These are phyloP conservation scores for Pterophyllum scalare DNA, from an alignment of 2,113 vertebrate species.

Conservation along the genomic window DNA sequence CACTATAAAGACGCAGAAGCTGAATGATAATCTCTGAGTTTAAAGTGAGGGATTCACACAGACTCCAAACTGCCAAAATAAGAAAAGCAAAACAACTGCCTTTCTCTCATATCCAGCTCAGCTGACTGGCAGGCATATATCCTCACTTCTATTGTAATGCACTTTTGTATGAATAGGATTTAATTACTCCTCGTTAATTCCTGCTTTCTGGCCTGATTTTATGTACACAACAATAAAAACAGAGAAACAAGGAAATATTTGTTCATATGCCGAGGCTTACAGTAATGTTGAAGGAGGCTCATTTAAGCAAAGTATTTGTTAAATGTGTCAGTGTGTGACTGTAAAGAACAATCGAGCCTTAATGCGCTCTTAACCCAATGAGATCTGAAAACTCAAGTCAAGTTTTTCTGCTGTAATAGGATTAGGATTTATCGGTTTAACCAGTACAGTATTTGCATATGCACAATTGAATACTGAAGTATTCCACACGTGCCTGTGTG, in stretches of 20 bases:
- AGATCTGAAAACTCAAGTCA: slow-evolving; percentile 69
- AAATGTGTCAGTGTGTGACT: slow-evolving; percentile 73
- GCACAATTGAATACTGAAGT: slow-evolving; percentile 11
- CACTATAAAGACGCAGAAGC: slow-evolving; percentile 20
- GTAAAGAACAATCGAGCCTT: slow-evolving; percentile 46
- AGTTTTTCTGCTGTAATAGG: slow-evolving; percentile 66
- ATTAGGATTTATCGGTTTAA: slow-evolving; percentile 72
- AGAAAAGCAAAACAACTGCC: slow-evolving; percentile 4
- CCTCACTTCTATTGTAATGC: neutral
- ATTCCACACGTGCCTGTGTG: slow-evolving; percentile 29
- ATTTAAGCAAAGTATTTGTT: slow-evolving; percentile 17
- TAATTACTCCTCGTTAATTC: slow-evolving; percentile 23
- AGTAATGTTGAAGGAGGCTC: neutral
- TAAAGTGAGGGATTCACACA: slow-evolving; percentile 6
- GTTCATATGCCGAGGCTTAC: slow-evolving; percentile 21
- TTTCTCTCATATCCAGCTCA: slow-evolving; percentile 19
- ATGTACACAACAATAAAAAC: slow-evolving; percentile 46
- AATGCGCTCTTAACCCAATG: slow-evolving; percentile 67
- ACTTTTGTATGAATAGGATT: slow-evolving; percentile 39
- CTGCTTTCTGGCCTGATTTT: slow-evolving; percentile 20
- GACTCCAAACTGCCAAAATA: neutral
- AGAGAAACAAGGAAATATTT: slow-evolving; percentile 29
- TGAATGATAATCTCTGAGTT: slow-evolving; percentile 15
- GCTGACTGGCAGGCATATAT: slow-evolving; percentile 14
- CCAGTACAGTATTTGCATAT: slow-evolving; percentile 45